Evolutionary conservation across 2,888 invertebrate species (phyloP), one percentile per base, ranked within the genome.

Genomic region (Sylvicola cinctus): DNA sequence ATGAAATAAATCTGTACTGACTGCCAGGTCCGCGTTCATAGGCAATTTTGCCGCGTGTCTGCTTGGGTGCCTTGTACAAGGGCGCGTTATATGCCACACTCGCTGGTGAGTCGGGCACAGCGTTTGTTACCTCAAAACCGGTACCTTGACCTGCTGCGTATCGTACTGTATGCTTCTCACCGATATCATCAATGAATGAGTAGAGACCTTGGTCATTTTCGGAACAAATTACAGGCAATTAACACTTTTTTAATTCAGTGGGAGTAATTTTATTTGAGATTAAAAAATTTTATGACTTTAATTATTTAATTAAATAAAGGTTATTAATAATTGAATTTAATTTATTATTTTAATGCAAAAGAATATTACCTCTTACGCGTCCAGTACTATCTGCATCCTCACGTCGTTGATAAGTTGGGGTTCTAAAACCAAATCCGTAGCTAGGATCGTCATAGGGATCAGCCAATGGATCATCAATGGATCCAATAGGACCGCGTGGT

Each of bases 381-480:
- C 72, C 72, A 27, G 61, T 60, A 31, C 66, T 62, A 44, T 74
- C 70, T 25, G 69, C 65, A 38, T 65, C 65, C 51, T 80, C 79
- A 40, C 69, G 66, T 44, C 75, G 67, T 10, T 67, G 69, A 44
- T 77, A 72, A 2, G 70, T 71, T 31, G 70, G 57, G 0, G 77
- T 74, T 43, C 70, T 68, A 43, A 72, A 71, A 35, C 65, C 69
- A 48, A 70, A 80, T 36, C 66, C 66, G 49, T 79, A 80, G 41
- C 75, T 74, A 2, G 78, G 77, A 54, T 78, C 78, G 48, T 79
- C 78, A 42, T 64, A 76, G 11, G 78, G 78, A 52, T 79, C 79
- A 44, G 70, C 71, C 45, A 71, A 70, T 1, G 76, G 75, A 49
- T 77, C 76, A 44, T 76, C 76, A 36, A 67, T 66, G 43, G 66